Base-by-base conservation (phyloP, 2,888 invertebrate genomes). In the Hoplodrina ambigua region DNA sequence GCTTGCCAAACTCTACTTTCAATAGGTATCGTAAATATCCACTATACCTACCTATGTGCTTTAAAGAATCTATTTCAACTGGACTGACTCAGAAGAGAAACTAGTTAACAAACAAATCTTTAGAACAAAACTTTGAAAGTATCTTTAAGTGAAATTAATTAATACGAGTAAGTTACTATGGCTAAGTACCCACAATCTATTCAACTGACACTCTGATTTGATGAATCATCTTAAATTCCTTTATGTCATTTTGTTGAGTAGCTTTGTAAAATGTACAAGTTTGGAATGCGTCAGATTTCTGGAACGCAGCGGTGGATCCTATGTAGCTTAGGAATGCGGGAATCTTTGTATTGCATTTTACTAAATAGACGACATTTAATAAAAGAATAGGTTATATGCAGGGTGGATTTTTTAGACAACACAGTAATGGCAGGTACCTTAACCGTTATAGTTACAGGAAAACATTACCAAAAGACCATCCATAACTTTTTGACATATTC, bases 1-100 rank as follows among this genome's bases (percentile, higher is more conserved):
- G 81, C 79, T 84, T 88, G 89, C 88, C 89, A 89, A 88, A 85
- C 68, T 68, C 70, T 52, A 80, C 83, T 86, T 83, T 86, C 81
- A 73, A 78, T 85, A 15, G 46, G 46, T 46, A 59, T 57, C 46
- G 57, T 73, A 60, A 76, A 78, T 54, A 70, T 72, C 37, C 52
- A 30, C 58, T 57, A 54, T 44, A 49, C 13, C 17, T 66, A 59
- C 37, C n/a, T 53, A 57, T 13, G 41, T 25, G 15, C 30, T 60
- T 33, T 56, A 64, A 49, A 11, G 44, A 25, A 54, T 62, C 67
- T 82, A 74, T 74, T 82, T 79, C 49, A 17, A 62, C 13, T 55
- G 49, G 10, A 37, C 57, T 78, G 82, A 78, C 44, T 81, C 79
- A 78, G 49, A 67, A 56, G 41, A 2, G 30, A 63, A 53, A 65